Evolutionary conservation across 2,797 vertebrate genomes (phyloP), one percentile per base, ranked within the genome.

Genomic region (Chaetophractus vellerosus): DNA sequence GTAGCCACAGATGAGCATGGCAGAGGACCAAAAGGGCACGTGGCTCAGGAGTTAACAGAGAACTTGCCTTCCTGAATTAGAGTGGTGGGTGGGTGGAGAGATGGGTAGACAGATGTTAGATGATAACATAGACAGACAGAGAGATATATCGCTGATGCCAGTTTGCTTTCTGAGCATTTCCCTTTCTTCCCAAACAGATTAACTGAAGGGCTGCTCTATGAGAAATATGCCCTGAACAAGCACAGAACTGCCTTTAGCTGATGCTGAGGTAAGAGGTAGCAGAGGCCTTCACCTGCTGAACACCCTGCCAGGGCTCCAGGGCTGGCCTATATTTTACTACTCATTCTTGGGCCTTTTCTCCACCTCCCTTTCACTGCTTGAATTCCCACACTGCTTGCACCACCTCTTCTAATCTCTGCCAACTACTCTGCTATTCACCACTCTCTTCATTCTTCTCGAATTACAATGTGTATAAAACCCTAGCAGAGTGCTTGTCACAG

Each of bases 321-420:
- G 5, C 36, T 83, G 45, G 26, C 63, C n/a, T 14, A 38, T 52
- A 36, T 24, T n/a, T 52, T n/a, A 57, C n/a, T 89, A 66, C 75
- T 50, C 33, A 31, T 0, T n/a, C 19, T 10, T n/a, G 26, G 9
- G 45, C 19, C 66, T 63, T 28, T 38, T 71, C 79, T 28, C 45
- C 19, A 6, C 45, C 31, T 28, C 52, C 26, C 14, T 28, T 48
- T 50, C 36, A 33, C 59, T 86, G 48, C 61, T 6, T 18, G 33
- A 41, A 41, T 74, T 71, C 82, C 92, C 57, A 68, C 19, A 68
- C 31, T 0, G 10, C 59, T 36, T 50, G 21, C 15, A 45, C 33
- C 63, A 28, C 45, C 9, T 45, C 36, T 90, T 61, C 71, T 41
- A 81, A 86, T 52, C 84, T 81, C 90, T 69, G 76, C 84, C 76